These are phyloP conservation scores for Pundamilia nyererei DNA, from an alignment of 2,113 vertebrate genomes.

Conservation along the genomic window DNA sequence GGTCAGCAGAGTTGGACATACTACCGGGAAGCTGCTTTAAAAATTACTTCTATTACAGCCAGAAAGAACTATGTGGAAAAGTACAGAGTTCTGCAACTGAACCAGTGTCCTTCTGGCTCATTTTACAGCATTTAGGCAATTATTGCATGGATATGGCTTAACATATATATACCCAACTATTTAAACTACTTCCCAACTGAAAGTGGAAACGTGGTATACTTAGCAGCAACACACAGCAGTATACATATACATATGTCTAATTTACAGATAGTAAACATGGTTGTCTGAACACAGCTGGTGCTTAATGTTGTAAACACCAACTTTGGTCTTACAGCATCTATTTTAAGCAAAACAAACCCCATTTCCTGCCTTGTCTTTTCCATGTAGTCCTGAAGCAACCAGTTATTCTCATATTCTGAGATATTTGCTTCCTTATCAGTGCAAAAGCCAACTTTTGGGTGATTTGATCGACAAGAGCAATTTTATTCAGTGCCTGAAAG, in stretches of 20 bases:
- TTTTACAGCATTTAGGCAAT: not conserved
- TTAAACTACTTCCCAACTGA: not conserved
- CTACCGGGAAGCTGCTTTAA: not conserved
- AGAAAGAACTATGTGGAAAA: not conserved
- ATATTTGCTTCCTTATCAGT: not conserved
- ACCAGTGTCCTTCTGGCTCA: not conserved
- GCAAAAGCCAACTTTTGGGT: not conserved
- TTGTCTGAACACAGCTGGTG: not conserved
- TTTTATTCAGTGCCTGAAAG: not conserved
- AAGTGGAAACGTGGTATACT: not conserved
- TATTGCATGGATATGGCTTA: not conserved
- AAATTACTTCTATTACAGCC: not conserved
- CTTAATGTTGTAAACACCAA: not conserved
- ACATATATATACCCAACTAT: not conserved
- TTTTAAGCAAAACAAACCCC: not conserved
- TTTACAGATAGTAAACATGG: not conserved
- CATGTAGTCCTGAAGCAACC: not conserved
- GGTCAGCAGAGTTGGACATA: conserved; percentile 6
- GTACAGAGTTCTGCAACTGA: not conserved
- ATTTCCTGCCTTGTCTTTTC: not conserved
- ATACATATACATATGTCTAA: not conserved
- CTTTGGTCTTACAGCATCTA: not conserved
- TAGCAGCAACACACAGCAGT: not conserved
- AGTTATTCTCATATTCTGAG: not conserved
- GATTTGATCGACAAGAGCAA: not conserved